Conservation (phyloP, 1,140 invertebrate genomes). For the Campoletis sonorensis region DNA sequence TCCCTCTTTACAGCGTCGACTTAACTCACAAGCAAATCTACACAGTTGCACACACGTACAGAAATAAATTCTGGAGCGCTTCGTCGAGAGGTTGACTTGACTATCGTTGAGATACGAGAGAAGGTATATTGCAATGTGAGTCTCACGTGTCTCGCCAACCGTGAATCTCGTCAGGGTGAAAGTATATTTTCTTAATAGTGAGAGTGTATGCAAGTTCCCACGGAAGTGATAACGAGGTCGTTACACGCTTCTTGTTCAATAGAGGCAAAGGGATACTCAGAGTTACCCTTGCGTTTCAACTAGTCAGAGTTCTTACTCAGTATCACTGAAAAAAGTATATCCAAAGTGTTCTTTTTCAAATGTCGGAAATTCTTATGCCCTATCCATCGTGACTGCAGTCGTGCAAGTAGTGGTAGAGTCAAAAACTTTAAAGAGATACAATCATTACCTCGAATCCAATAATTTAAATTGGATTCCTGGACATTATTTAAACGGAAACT, state of each 20-base stretch:
- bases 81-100: conserved; percentile 18
- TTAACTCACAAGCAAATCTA: no score
- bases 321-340: not conserved
- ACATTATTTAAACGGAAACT: no score
- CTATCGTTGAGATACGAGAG: conserved; percentile 24
- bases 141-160: conserved; percentile 34
- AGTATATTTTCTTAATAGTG: conserved; percentile 14
- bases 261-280: not conserved
- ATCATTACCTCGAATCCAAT: no score
- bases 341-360: no score
- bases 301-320: not conserved
- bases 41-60: not conserved
- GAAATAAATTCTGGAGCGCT: not conserved
- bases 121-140: not conserved
- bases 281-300: not conserved
- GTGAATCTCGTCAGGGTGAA: conserved; percentile 31
- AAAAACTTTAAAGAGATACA: no score
- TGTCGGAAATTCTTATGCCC: no score
- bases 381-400: no score
- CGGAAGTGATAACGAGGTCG: conserved; percentile 48
- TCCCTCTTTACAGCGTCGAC: conserved; percentile 32
- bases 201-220: conserved; percentile 10
- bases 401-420: no score
- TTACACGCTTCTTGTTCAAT: conserved; percentile 37
- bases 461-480: no score